A percentile compares a stretch with the other conserved stretches of the same genome.
phyloP scores from a whole-genome alignment of 2,797 vertebrate genomes.

The Enteromius fasciolatus region DNA sequence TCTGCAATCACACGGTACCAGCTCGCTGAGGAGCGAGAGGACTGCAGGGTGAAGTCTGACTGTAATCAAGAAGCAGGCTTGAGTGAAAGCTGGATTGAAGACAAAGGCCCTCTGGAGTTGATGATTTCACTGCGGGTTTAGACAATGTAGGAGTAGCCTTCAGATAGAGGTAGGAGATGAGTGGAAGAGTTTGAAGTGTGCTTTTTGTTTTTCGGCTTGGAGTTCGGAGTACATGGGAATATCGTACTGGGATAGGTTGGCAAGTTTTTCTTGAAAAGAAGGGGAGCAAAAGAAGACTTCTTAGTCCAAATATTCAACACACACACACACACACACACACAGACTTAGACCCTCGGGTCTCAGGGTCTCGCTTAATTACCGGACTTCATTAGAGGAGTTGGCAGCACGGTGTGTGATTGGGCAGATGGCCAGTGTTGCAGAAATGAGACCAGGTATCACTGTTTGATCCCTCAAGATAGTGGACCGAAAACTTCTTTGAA shows the following conservation, averaged over 20 bases:
- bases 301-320: conserved; percentile 32
- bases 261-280: neutral
- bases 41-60: conserved; percentile 35
- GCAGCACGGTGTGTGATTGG: conserved; percentile 51
- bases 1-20: conserved; percentile 31
- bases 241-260: neutral
- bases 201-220: neutral
- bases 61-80: conserved; percentile 38
- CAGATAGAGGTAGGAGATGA: conserved; percentile 21
- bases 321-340: neutral
- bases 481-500: conserved; percentile 24
- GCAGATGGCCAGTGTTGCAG: conserved; percentile 40
- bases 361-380: conserved; percentile 61
- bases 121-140: conserved; percentile 45
- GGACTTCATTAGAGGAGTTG: conserved; percentile 59
- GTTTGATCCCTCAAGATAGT: conserved; percentile 54
- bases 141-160: conserved; percentile 27
- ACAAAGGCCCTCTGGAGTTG: conserved; percentile 39
- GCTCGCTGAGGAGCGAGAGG: conserved; percentile 27
- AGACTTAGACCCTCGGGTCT: conserved; percentile 21
- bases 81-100: conserved; percentile 27
- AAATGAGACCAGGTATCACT: conserved; percentile 50
- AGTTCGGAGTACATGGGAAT: neutral
- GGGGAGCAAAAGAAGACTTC: conserved; percentile 3
- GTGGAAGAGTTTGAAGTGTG: conserved; percentile 28